A percentile compares a stretch with the other conserved stretches of the same genome.
phyloP scores from a whole-genome alignment of 2,888 invertebrate genomes.

The Acanthococcus lagerstroemiae region DNA sequence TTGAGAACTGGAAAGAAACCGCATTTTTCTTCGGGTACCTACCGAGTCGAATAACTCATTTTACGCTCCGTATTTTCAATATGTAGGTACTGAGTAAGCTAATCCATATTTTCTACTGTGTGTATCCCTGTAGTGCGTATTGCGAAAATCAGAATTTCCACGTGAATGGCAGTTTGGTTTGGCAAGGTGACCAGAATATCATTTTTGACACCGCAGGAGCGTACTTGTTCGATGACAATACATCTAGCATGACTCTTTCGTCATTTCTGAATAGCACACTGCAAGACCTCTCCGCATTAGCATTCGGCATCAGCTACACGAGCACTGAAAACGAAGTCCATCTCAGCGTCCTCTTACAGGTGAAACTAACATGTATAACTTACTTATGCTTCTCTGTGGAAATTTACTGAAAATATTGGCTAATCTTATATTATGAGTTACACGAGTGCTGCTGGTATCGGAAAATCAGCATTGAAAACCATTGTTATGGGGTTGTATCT shows the following conservation, averaged over 20 bases:
- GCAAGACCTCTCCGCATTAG: constrained; percentile 32
- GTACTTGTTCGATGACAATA: constrained; percentile 30
- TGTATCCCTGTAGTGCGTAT: constrained; percentile 10
- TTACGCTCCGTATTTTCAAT: constrained; percentile 33
- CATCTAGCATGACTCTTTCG: constrained; percentile 29
- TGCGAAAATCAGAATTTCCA: constrained; percentile 28
- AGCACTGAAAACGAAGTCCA: constrained; percentile 28
- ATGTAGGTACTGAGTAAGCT: too few species aligned
- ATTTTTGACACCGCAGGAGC: constrained; percentile 31
- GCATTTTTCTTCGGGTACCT: constrained; percentile 46
- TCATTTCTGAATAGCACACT: constrained; percentile 32
- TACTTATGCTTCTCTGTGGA: too few species aligned
- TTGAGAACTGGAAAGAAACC: constrained; percentile 50
- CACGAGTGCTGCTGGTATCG: too few species aligned
- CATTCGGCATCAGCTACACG: constrained; percentile 32
- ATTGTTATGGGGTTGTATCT: too few species aligned
- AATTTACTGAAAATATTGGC: too few species aligned
- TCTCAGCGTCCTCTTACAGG: constrained; percentile 44
- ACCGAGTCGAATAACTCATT: too few species aligned
- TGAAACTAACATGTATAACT: too few species aligned
- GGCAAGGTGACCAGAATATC: constrained; percentile 31
- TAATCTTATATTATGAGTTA: too few species aligned
- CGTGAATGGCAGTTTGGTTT: constrained; percentile 32
- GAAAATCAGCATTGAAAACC: too few species aligned
- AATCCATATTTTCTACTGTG: neutral